Evolutionary conservation across 2,888 invertebrate genomes (phyloP).

Genomic region (Drosophila glabriapex): DNA sequence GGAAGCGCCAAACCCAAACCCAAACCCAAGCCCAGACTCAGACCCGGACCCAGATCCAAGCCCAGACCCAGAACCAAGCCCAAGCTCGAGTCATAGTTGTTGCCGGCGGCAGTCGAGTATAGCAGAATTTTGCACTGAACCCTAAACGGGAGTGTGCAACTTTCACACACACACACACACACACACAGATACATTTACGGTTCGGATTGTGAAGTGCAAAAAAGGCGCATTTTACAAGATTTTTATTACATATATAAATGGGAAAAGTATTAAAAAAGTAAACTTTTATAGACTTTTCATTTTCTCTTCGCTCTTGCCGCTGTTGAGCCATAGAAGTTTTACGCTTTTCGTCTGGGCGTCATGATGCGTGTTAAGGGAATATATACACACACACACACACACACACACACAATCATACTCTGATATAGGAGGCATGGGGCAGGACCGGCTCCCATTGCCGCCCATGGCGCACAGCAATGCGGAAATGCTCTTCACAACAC

Average conservation of each 20-base stretch:
- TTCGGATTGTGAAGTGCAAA: conserved; percentile 73
- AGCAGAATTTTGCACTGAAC: conserved; percentile 79
- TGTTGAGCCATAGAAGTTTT: conserved; percentile 50
- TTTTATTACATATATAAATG: conserved; percentile 81
- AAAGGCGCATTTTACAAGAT: conserved; percentile 82
- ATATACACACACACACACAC: conserved; percentile 29
- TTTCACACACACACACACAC: conserved; percentile 14
- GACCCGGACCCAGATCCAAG: neutral
- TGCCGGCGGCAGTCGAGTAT: conserved; percentile 61
- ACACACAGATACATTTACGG: conserved; percentile 27
- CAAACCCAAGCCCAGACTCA: conserved; percentile 6
- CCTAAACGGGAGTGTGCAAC: conserved; percentile 57
- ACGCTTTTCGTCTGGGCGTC: conserved; percentile 76
- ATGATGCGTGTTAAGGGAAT: conserved; percentile 77
- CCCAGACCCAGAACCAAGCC: neutral
- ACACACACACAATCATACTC: conserved; percentile 6
- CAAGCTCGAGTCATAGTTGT: conserved; percentile 49
- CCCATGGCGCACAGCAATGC: conserved; percentile 22
- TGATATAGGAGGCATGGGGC: neutral
- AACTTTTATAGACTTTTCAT: conserved; percentile 78
- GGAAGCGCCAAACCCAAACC: conserved; percentile 6
- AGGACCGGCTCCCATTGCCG: conserved; percentile 32
- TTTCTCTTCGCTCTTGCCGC: conserved; percentile 17
- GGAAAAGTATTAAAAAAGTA: conserved; percentile 82
- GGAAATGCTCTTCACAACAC: conserved; percentile 38